phyloP scores from a whole-genome alignment of 2,113 vertebrate species.

The Gallinago jamesoni region DNA sequence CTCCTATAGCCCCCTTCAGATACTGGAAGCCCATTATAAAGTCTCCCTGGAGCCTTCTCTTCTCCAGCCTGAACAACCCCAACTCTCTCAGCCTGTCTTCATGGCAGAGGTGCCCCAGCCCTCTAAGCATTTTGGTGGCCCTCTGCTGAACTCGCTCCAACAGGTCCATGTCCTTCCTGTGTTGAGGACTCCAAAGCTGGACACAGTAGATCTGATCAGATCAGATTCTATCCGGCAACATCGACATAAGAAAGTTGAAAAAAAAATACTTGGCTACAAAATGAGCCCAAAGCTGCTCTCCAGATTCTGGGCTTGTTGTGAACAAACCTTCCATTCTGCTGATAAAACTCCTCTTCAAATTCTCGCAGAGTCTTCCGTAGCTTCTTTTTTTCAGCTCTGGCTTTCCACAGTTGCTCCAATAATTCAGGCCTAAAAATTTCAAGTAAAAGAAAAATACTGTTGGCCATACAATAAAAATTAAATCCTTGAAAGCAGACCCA shows the following conservation, averaged over 20 bases:
- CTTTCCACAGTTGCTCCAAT: constrained; percentile 97
- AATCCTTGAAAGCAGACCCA: neutral
- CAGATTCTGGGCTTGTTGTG: neutral
- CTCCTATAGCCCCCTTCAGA: too few relatives aligned
- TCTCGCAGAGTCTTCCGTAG: constrained; percentile 91
- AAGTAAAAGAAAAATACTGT: constrained; percentile 11
- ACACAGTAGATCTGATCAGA: neutral
- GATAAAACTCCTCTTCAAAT: constrained; percentile 96
- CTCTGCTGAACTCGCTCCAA: too few relatives aligned
- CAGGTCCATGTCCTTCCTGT: too few relatives aligned
- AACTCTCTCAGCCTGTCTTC: too few relatives aligned
- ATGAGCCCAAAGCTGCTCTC: neutral
- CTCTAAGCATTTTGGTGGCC: too few relatives aligned
- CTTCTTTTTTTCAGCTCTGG: constrained; percentile 96
- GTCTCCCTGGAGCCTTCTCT: too few relatives aligned
- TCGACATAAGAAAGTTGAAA: neutral
- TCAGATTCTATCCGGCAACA: neutral
- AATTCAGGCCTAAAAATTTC: constrained; percentile 89
- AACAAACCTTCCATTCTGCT: constrained; percentile 93
- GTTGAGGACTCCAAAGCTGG: too few relatives aligned
- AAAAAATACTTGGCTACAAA: neutral
- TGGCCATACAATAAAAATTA: neutral
- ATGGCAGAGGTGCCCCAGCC: too few relatives aligned
- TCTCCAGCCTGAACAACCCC: neutral
- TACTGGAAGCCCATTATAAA: too few relatives aligned